These are phyloP conservation scores for Scotopteryx bipunctaria DNA, from an alignment of 2,888 invertebrate genomes.

Conservation along the genomic window DNA sequence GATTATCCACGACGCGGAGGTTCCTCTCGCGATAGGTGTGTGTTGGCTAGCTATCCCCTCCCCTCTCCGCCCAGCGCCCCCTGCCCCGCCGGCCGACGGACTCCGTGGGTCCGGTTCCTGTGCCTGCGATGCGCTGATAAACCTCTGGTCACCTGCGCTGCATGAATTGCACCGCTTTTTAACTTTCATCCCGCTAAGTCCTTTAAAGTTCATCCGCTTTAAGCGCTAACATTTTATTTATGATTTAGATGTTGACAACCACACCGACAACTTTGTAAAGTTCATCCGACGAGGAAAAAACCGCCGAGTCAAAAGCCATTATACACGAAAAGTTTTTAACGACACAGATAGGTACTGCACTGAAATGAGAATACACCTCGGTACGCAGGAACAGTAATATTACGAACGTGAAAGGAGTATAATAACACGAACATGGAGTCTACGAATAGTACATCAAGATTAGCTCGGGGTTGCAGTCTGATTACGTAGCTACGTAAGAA, in stretches of 20 bases:
- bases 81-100: constrained; percentile 32
- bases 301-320: constrained; percentile 24
- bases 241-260: constrained; percentile 73
- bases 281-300: constrained; percentile 44
- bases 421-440: constrained; percentile 61
- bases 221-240: constrained; percentile 74
- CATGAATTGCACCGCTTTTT: constrained; percentile 82
- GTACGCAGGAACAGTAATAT: constrained; percentile 48
- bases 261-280: constrained; percentile 57
- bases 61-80: constrained; percentile 8
- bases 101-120: constrained; percentile 35
- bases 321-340: constrained; percentile 23
- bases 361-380: constrained; percentile 25
- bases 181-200: constrained; percentile 77
- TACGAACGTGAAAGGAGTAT: constrained; percentile 62
- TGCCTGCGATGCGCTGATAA: constrained; percentile 74
- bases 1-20: constrained; percentile 76
- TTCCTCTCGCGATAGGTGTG: constrained; percentile 68
- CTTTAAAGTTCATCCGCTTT: constrained; percentile 76
- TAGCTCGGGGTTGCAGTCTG: constrained; percentile 75
- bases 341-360: constrained; percentile 19
- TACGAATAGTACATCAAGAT: constrained; percentile 73
- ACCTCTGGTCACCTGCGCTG: constrained; percentile 80
- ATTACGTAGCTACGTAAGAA: constrained; percentile 69
- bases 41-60: constrained; percentile 45